Base-by-base conservation (phyloP, 2,888 invertebrate genomes). In the Lycia hirtaria region DNA sequence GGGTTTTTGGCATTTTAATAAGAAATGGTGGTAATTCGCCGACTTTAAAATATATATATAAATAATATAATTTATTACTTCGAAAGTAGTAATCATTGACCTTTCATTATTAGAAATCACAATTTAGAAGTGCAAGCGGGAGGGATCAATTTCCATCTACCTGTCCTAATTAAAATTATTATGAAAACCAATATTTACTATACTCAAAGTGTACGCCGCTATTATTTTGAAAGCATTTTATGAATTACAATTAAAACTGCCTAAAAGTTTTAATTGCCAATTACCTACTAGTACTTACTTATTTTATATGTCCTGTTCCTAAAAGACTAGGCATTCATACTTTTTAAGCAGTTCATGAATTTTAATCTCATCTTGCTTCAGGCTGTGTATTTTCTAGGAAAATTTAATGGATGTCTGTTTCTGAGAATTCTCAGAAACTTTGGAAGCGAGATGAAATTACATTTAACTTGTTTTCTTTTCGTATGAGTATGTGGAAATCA, bases 331-430 rank as follows among this genome's bases (percentile, higher is more conserved):
- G 2, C n/a, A 9, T 10, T 15, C 9, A 26, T n/a, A 28, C 17
- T 17, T 41, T 22, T 24, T 41, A 41, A 26, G 40, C 22, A 40
- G 14, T 26, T 26, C 41, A 17, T 26, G 26, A 41, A 26, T 41
- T 41, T 41, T 41, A 41, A 41, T 41, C 41, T 45, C 37, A 35
- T 35, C 17, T 47, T n/a, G 22, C 32, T 35, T 15, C 22, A 24
- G 33, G 22, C 15, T 12, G 24, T 19, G 7, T 4, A 35, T 24
- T 35, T 47, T 26, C 47, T 35, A 22, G 15, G 24, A 35, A 47
- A 47, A n/a, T 22, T 10, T 45, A 44, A 44, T 32, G 30, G 30
- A 32, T 32, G n/a, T 30, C 35, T 15, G 10, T 33, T 20, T 47
- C 24, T 10, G n/a, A 33, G 33, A 45, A 33, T 22, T 32, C 7